Base-by-base conservation (phyloP, 2,797 vertebrate species). In the Lutra lutra region DNA sequence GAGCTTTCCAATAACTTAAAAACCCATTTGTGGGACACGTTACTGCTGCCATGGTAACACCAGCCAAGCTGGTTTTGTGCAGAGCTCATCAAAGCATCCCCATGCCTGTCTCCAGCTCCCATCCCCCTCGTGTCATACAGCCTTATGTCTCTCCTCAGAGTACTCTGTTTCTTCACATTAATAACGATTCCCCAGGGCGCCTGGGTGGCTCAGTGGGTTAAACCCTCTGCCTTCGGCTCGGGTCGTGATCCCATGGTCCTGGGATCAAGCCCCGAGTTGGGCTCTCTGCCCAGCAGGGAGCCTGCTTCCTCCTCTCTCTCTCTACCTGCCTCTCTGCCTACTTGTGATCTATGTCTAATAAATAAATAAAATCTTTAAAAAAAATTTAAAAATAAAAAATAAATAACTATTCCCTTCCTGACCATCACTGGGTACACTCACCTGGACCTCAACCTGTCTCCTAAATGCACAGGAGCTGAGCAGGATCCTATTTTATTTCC, bases 1-100 rank as follows among this genome's bases (percentile, higher is more conserved):
- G 7, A 77, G 60, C 35, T 92, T 90, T 86, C 35, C n/a, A 93
- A 88, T 78, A 78, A 90, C 66, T 56, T 92, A 66, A 90, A 92
- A 72, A 77, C 73, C 35, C 64, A 66, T 73, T 68, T 86, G 35
- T 38, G 43, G 73, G 40, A n/a, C 17, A 88, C 77, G 38, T 75
- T 51, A 43, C 38, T n/a, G 23, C 38, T 46, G 29, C 38, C 4
- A 35, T 27, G n/a, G 25, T 58, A 40, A 58, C 40, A 89, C 13
- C 54, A 58, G 48, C 3, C 40, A 38, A 29, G 21, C 21, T 9
- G 43, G 51, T 64, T 80, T 66, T 62, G 18, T 83, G 46, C 4
- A 68, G 60, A 73, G 9, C 3, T 82, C 66, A 43, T 75, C 43
- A 46, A 43, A 58, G 35, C 62, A 27, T 87, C 46, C 29, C 21